Percentiles rank a stretch among this genome's conserved stretches.
Conservation (phyloP, 2,797 vertebrate species). For the Gymnocypris eckloni region DNA sequence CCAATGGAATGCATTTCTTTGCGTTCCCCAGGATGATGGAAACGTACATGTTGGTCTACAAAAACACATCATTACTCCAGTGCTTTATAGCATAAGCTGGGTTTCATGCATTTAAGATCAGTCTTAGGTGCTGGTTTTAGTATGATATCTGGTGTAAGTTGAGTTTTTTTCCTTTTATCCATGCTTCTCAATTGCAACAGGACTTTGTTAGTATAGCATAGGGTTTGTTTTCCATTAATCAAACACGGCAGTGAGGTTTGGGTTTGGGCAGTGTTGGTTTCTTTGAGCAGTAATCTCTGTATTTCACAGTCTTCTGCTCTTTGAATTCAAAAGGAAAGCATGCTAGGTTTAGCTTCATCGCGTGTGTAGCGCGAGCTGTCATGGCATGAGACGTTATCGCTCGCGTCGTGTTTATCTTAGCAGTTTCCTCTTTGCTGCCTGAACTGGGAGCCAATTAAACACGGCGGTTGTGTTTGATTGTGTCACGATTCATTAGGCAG, state of each 20-base stretch:
- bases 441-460: conserved; percentile 56
- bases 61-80: background rate
- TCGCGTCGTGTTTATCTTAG: conserved; percentile 54
- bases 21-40: background rate
- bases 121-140: background rate
- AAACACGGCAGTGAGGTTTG: background rate
- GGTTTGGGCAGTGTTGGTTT: background rate
- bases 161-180: background rate
- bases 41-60: background rate
- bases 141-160: background rate
- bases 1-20: background rate
- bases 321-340: conserved; percentile 13
- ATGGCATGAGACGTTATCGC: conserved; percentile 36
- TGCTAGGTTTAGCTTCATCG: conserved; percentile 22
- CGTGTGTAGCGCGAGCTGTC: background rate
- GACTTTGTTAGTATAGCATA: background rate
- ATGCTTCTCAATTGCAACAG: background rate
- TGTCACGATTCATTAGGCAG: conserved; percentile 62
- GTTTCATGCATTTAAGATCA: no score
- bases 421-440: conserved; percentile 57
- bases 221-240: conserved; percentile 26
- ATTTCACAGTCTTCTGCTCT: background rate
- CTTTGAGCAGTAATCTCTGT: conserved; percentile 1
- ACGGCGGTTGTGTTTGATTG: conserved; percentile 57
- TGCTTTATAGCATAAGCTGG: no score